phyloP scores from a whole-genome alignment of 2,113 vertebrate species.

The Colius striatus region DNA sequence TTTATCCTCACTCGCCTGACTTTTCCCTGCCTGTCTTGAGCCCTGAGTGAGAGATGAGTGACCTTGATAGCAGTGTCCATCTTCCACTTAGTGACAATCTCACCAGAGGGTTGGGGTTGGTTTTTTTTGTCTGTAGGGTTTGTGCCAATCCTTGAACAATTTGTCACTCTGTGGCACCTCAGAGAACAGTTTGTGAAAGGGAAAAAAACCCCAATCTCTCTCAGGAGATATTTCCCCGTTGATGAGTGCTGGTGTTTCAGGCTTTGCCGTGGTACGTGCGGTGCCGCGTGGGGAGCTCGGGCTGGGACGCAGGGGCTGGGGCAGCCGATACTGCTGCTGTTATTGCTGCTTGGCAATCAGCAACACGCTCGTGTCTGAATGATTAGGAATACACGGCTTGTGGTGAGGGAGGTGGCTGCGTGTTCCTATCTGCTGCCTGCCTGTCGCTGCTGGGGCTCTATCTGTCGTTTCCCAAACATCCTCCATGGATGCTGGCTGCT shows the following conservation, averaged over 20 bases:
- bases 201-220: not conserved
- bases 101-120: not conserved
- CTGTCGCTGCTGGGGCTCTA: not conserved
- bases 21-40: not conserved
- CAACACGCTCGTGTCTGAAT: not conserved
- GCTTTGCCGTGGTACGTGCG: slow-evolving; percentile 11
- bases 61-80: slow-evolving; percentile 39
- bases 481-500: slow-evolving; percentile 6
- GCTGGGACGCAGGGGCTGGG: slow-evolving; percentile 1
- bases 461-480: slow-evolving; percentile 35
- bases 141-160: not conserved
- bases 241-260: not conserved
- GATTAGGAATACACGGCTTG: not conserved
- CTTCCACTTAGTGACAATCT: not conserved
- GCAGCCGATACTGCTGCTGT: not conserved
- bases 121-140: not conserved
- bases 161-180: not conserved
- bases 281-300: not conserved
- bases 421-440: not conserved
- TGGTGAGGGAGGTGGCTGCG: not conserved
- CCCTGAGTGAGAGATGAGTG: not conserved
- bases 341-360: not conserved
- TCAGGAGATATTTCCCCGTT: not conserved
- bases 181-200: not conserved
- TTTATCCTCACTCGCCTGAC: slow-evolving; percentile 14